phyloP scores from a whole-genome alignment of 1,140 invertebrate species.

The Acromyrmex charruanus region DNA sequence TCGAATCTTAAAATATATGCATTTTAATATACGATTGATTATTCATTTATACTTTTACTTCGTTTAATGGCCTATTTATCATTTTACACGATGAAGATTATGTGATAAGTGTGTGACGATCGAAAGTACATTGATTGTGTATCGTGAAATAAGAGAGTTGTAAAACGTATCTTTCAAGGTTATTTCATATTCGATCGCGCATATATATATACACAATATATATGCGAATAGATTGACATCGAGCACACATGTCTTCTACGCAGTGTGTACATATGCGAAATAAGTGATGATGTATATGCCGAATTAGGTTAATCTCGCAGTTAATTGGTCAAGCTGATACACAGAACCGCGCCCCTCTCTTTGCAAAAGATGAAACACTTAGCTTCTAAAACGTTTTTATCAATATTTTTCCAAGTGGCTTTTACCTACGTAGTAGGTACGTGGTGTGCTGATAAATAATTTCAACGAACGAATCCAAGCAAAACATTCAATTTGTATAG shows the following conservation, averaged over 20 bases:
- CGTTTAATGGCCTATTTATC: constrained; percentile 19
- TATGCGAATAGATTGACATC: background rate
- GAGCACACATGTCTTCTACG: background rate
- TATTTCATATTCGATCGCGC: background rate
- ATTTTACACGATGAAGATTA: constrained; percentile 15
- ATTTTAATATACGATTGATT: background rate
- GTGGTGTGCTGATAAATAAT: constrained; percentile 6
- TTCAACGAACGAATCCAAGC: background rate
- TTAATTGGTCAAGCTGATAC: constrained; percentile 42
- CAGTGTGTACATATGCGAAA: background rate
- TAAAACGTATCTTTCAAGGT: constrained; percentile 49
- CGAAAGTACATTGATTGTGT: constrained; percentile 16
- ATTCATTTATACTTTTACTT: background rate
- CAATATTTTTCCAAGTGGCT: constrained; percentile 35
- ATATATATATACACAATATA: no score
- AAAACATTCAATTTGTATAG: background rate
- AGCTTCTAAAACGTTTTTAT: background rate
- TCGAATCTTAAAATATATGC: background rate
- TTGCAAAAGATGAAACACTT: background rate
- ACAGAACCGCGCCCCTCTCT: constrained; percentile 30
- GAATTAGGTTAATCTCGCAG: constrained; percentile 41
- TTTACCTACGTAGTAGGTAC: background rate
- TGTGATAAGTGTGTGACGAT: background rate
- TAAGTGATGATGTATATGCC: constrained; percentile 16
- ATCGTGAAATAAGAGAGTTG: constrained; percentile 1